phyloP scores from a whole-genome alignment of 2,113 vertebrate genomes.

The Alectura lathami region DNA sequence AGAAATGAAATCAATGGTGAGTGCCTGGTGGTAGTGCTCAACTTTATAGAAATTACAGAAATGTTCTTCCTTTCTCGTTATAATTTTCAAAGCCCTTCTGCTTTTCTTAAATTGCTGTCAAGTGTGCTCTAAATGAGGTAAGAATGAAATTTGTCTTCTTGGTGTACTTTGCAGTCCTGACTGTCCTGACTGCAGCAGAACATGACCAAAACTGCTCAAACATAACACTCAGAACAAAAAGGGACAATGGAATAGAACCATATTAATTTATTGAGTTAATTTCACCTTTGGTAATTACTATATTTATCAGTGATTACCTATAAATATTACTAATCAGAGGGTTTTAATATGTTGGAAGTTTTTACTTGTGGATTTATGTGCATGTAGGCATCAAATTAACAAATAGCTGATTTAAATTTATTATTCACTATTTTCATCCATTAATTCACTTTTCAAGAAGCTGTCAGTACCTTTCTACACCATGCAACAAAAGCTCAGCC shows the following conservation, averaged over 20 bases:
- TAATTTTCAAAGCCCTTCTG: slow-evolving; percentile 41
- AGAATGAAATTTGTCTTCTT: slow-evolving; percentile 6
- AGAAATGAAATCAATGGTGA: slow-evolving; percentile 16
- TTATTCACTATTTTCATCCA: not conserved
- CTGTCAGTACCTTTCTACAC: not conserved
- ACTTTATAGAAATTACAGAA: slow-evolving; percentile 1
- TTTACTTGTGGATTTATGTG: not conserved
- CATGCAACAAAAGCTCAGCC: accelerated
- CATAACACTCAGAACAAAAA: not conserved
- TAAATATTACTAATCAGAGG: not conserved
- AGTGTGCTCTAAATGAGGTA: not conserved
- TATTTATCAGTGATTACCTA: not conserved
- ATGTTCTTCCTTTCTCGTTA: slow-evolving; percentile 34
- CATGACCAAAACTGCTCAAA: not conserved
- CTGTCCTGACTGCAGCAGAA: not conserved
- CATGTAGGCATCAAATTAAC: not conserved
- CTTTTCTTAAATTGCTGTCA: slow-evolving; percentile 42
- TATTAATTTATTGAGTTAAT: not conserved
- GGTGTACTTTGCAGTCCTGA: not conserved
- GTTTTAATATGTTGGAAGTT: not conserved
- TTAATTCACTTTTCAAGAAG: not conserved
- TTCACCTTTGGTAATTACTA: not conserved
- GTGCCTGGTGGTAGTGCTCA: not conserved
- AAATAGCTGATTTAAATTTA: not conserved
- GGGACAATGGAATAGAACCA: not conserved